Percentiles rank a stretch among this genome's conserved stretches.
Evolutionary conservation across 2,113 vertebrate species (phyloP).

Genomic region (Apodemus sylvaticus): DNA sequence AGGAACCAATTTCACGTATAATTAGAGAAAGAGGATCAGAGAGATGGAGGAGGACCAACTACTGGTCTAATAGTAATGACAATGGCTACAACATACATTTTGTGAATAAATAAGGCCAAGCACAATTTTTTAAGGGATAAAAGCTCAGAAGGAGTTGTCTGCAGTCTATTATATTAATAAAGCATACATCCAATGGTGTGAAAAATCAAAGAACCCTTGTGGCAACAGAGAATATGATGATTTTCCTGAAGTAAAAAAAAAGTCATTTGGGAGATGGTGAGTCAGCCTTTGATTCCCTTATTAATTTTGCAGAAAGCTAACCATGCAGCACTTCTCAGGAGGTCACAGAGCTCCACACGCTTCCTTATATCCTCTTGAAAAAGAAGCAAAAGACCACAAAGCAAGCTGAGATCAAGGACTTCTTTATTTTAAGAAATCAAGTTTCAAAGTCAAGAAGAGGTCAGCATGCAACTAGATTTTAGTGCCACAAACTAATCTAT

Average conservation of each 20-base stretch:
- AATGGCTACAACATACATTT: background rate
- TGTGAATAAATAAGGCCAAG: background rate
- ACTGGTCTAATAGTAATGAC: background rate
- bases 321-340: slow-evolving; percentile 31
- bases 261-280: slow-evolving; percentile 63
- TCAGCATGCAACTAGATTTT: slow-evolving; percentile 53
- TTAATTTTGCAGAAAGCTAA: slow-evolving; percentile 75
- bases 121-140: slow-evolving; percentile 26
- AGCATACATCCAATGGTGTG: slow-evolving; percentile 54
- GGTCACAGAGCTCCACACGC: slow-evolving; percentile 42
- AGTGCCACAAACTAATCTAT: slow-evolving; percentile 53
- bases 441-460: slow-evolving; percentile 70
- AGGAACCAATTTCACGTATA: background rate
- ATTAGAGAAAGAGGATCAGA: background rate
- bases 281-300: slow-evolving; percentile 75
- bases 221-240: slow-evolving; percentile 66
- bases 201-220: slow-evolving; percentile 72
- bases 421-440: slow-evolving; percentile 57
- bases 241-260: slow-evolving; percentile 67
- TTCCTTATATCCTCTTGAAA: slow-evolving; percentile 29
- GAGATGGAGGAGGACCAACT: background rate
- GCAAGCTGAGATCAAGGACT: slow-evolving; percentile 73
- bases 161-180: slow-evolving; percentile 61
- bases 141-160: slow-evolving; percentile 51
- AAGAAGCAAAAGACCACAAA: slow-evolving; percentile 68